Evolutionary conservation across 2,797 vertebrate genomes (phyloP), one percentile per base, ranked within the genome.

Genomic region (Squalus acanthias): DNA sequence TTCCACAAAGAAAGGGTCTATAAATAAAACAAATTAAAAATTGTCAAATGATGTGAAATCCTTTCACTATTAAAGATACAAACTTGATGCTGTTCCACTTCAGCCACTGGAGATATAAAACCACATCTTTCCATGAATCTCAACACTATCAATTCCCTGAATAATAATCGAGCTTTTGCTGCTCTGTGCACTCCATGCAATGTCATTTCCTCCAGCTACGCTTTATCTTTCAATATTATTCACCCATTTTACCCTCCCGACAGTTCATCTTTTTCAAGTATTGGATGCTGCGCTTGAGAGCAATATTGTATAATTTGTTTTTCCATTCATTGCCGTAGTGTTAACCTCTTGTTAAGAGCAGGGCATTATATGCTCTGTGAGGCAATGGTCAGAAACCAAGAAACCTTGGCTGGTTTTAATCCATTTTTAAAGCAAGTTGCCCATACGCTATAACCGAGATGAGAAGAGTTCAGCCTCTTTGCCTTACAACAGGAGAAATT

Each of bases 1-100:
- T 95, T 20, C 94, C 94, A 95, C 94, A 95, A 76, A 95, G 70
- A 72, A 95, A 95, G 70, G 94, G 94, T 74, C 94, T 95, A 76
- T 53, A 95, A 76, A 33, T 33, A 29, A 53, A 95, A 57, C 74
- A 74, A 76, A 3, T 26, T 20, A 20, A 88, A 53, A 50, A 57
- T 29, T 53, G 50, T 76, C 29, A 95, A 95, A 95, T 53, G 29
- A 92, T 85, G 12, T 13, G 20, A 24, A 39, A 93, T 93, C n/a
- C 63, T 69, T 67, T 69, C 33, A 67, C 39, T 69, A 22, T 93
- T 93, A 93, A 69, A 12, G 1, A 10, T 26, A 3, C 53, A 89
- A 85, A 91, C 57, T 53, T 89, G 24, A 33, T 89, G 22, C 13
- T 60, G 63, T 33, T 63, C 24, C 1, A 63, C 13, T 95, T 74